Evolutionary conservation across 2,888 invertebrate species (phyloP).

Genomic region (Leucophenga montana): DNA sequence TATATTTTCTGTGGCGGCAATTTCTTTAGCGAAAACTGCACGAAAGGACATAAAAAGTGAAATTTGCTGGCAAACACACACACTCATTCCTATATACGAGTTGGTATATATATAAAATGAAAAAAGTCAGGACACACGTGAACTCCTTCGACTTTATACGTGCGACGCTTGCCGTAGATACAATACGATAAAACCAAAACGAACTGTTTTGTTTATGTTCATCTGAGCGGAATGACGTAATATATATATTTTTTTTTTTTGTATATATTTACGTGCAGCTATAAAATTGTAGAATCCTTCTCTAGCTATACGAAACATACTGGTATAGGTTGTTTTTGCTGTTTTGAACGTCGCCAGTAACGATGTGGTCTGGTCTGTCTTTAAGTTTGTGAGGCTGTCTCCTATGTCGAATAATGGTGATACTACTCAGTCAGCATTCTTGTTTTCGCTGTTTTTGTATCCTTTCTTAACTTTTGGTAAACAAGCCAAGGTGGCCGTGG

Average conservation of each 20-base stretch:
- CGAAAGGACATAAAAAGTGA: not conserved
- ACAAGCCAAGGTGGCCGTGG: slow-evolving; percentile 57
- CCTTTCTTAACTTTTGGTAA: slow-evolving; percentile 61
- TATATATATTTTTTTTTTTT: slow-evolving; percentile 53
- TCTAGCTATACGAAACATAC: not conserved
- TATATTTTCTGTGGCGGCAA: no score
- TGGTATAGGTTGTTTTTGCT: no score
- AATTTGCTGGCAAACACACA: not conserved
- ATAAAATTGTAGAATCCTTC: not conserved
- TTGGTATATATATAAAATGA: not conserved
- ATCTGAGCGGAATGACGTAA: slow-evolving; percentile 55
- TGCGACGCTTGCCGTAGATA: not conserved
- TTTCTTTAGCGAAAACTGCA: no score
- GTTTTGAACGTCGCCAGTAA: no score
- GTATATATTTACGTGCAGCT: not conserved
- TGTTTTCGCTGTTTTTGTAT: slow-evolving; percentile 51
- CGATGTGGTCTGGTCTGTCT: no score
- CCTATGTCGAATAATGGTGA: not conserved
- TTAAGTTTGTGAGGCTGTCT: not conserved
- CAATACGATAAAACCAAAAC: slow-evolving; percentile 31
- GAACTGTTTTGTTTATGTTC: slow-evolving; percentile 62
- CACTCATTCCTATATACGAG: not conserved
- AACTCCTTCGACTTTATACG: not conserved
- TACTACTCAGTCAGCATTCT: slow-evolving; percentile 6
- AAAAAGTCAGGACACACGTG: not conserved